A percentile compares a stretch with the other conserved stretches of the same genome.
These are phyloP conservation scores for Sarcophaga rosellei DNA, from an alignment of 2,888 invertebrate genomes.

Conservation along the genomic window DNA sequence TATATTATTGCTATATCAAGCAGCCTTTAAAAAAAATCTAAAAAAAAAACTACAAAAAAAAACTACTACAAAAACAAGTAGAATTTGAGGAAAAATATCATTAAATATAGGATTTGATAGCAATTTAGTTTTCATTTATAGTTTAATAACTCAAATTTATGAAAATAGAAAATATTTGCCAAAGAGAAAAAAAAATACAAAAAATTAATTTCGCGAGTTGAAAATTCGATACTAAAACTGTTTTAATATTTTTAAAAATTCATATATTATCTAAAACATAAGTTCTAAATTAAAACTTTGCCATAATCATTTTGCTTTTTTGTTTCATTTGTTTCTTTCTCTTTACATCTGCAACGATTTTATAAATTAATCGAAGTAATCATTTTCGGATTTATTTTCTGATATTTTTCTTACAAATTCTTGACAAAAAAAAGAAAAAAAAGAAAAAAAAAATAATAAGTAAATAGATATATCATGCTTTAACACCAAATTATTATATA, in stretches of 20 bases:
- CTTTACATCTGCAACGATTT: background rate
- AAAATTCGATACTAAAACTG: too few species aligned
- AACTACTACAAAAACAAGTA: constrained; percentile 54
- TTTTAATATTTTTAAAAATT: too few species aligned
- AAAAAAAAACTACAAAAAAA: constrained; percentile 35
- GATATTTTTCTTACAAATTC: constrained; percentile 43
- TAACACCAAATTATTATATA: constrained; percentile 64
- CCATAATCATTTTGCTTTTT: too few species aligned
- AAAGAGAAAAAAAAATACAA: too few species aligned
- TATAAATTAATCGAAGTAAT: background rate
- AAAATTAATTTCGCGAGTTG: too few species aligned
- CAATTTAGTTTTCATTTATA: background rate
- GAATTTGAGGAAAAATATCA: constrained; percentile 5
- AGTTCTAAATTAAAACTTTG: too few species aligned
- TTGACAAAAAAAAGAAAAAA: constrained; percentile 38
- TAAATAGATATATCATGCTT: constrained; percentile 58
- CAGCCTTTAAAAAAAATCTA: constrained; percentile 53
- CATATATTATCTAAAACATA: too few species aligned
- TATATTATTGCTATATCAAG: constrained; percentile 60
- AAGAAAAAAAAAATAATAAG: background rate
- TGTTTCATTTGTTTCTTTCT: background rate
- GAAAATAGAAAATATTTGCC: too few species aligned
- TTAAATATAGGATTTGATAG: background rate
- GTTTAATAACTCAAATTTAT: too few species aligned
- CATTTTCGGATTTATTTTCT: constrained; percentile 14